phyloP scores from a whole-genome alignment of 2,888 invertebrate genomes.

The Polietes domitor region DNA sequence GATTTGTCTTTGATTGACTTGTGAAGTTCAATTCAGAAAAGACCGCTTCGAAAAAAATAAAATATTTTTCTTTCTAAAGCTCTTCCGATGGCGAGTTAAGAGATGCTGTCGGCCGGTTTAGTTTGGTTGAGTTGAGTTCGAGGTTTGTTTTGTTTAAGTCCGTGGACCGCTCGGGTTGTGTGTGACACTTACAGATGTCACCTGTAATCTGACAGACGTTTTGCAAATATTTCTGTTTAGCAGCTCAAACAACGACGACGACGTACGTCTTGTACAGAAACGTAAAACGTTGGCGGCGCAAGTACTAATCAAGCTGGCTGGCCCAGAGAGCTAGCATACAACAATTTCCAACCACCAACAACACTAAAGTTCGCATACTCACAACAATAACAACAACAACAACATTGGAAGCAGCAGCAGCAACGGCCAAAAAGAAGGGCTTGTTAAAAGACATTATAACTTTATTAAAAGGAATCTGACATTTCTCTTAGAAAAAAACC shows the following conservation, averaged over 20 bases:
- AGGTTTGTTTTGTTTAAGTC: background rate
- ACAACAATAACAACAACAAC: constrained; percentile 20
- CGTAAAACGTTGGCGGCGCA: constrained; percentile 57
- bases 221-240: constrained; percentile 61
- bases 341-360: background rate
- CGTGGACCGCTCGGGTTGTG: constrained; percentile 33
- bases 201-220: constrained; percentile 80
- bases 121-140: background rate
- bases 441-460: constrained; percentile 66
- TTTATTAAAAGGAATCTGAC: constrained; percentile 66
- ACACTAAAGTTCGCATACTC: background rate
- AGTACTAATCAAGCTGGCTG: constrained; percentile 36
- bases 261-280: constrained; percentile 2
- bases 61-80: background rate
- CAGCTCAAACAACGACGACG: constrained; percentile 59
- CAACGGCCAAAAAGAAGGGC: constrained; percentile 43
- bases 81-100: no score
- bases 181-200: constrained; percentile 81
- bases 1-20: constrained; percentile 64
- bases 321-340: background rate
- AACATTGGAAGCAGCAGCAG: background rate
- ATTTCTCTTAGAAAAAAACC: constrained; percentile 49
- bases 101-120: background rate
- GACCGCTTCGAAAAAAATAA: background rate
- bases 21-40: constrained; percentile 29